These are phyloP conservation scores for Octopus sinensis DNA, from an alignment of 1,140 invertebrate genomes.

Conservation along the genomic window DNA sequence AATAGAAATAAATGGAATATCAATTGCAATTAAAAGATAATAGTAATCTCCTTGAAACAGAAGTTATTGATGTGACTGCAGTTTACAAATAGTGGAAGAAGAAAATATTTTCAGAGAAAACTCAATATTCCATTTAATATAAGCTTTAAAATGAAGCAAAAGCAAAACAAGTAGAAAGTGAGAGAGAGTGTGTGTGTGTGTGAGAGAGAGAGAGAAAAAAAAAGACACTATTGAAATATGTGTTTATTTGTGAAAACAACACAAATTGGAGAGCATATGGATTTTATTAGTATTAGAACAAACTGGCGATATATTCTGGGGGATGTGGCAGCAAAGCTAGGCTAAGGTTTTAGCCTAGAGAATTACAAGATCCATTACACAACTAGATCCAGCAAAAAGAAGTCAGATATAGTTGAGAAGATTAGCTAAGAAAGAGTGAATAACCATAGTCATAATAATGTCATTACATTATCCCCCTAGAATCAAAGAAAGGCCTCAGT, in stretches of 20 bases:
- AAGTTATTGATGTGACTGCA: not conserved
- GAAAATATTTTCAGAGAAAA: not conserved
- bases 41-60: not conserved
- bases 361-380: not conserved
- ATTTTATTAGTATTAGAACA: not conserved
- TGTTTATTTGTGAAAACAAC: constrained; percentile 2
- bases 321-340: constrained; percentile 3
- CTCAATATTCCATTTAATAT: not conserved
- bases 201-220: not conserved
- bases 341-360: not conserved
- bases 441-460: not conserved
- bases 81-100: not conserved
- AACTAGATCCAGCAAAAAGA: not conserved
- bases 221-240: not conserved
- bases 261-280: not conserved
- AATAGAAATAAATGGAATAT: no score
- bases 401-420: not conserved
- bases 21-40: no score
- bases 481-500: not conserved
- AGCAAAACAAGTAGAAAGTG: not conserved
- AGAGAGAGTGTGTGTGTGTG: not conserved
- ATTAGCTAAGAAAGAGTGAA: not conserved
- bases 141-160: not conserved
- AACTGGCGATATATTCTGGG: not conserved
- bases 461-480: not conserved